phyloP scores from a whole-genome alignment of 2,888 invertebrate species.

The Reticulitermes lucifugus region DNA sequence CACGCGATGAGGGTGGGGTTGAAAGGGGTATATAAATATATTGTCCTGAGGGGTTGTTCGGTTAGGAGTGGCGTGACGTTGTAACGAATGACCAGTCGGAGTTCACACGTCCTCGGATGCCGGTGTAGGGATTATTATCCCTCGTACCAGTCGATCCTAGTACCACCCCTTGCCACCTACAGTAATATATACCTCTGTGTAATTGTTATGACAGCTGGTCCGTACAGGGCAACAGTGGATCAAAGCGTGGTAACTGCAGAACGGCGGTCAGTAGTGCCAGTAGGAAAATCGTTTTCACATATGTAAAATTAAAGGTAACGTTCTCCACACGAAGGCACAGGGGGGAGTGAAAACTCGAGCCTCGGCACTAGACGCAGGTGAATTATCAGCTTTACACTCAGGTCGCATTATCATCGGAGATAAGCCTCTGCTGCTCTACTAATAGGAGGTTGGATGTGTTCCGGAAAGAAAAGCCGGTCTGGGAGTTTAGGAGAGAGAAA shows the following conservation, averaged over 20 bases:
- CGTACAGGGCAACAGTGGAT: not conserved
- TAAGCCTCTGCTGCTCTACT: too few relatives aligned
- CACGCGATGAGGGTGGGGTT: slow-evolving; percentile 14
- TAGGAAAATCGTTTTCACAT: too few relatives aligned
- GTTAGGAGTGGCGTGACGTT: not conserved
- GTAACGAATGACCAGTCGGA: slow-evolving; percentile 26
- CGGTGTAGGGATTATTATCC: not conserved
- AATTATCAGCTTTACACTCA: too few relatives aligned
- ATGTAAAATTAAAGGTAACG: too few relatives aligned
- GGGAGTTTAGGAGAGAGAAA: too few relatives aligned
- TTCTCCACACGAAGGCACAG: too few relatives aligned
- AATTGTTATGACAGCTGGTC: slow-evolving; percentile 22
- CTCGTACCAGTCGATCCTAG: not conserved
- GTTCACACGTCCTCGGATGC: slow-evolving; percentile 27
- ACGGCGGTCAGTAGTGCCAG: too few relatives aligned
- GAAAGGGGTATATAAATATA: slow-evolving; percentile 13
- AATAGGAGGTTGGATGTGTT: too few relatives aligned
- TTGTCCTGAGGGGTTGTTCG: not conserved
- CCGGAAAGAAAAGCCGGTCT: too few relatives aligned
- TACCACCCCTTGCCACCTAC: slow-evolving; percentile 19
- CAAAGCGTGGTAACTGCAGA: not conserved
- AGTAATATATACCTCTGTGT: slow-evolving; percentile 26
- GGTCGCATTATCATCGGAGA: too few relatives aligned
- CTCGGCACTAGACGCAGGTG: too few relatives aligned
- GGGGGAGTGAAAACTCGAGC: too few relatives aligned